Percentiles rank a stretch among this genome's conserved stretches.
Evolutionary conservation across 1,140 invertebrate genomes (phyloP).

Genomic region (Zaprionus ornatus): DNA sequence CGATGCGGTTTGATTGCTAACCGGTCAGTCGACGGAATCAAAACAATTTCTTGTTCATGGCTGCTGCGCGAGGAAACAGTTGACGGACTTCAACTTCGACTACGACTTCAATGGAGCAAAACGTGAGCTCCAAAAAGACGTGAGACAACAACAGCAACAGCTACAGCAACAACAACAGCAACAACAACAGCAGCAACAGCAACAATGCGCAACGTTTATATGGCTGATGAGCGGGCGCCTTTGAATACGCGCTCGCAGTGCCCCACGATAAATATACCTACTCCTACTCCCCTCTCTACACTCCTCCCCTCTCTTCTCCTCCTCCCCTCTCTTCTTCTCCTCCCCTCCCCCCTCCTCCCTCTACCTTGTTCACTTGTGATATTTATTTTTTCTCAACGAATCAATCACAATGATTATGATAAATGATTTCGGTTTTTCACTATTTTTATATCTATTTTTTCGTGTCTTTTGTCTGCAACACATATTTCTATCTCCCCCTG

Average conservation of each 20-base stretch:
- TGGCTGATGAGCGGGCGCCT: conserved; percentile 77
- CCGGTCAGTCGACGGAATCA: conserved; percentile 65
- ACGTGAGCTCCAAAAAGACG: conserved; percentile 71
- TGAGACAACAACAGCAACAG: conserved; percentile 61
- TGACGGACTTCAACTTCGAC: conserved; percentile 35
- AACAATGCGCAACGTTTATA: conserved; percentile 74
- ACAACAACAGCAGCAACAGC: conserved; percentile 14
- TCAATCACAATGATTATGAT: conserved; percentile 83
- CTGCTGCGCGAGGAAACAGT: conserved; percentile 35
- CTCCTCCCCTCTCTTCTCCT: background rate
- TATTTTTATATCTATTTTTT: background rate
- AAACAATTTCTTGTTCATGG: conserved; percentile 66
- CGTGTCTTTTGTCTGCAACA: conserved; percentile 19
- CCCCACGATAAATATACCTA: conserved; percentile 50
- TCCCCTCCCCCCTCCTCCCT: no score
- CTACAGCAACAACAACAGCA: background rate
- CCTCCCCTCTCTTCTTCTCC: background rate
- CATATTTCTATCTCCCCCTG: conserved; percentile 13
- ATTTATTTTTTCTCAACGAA: conserved; percentile 77
- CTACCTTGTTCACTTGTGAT: conserved; percentile 64
- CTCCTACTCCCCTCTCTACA: background rate
- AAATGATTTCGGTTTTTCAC: conserved; percentile 76
- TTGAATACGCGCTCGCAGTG: conserved; percentile 47
- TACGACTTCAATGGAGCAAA: conserved; percentile 68
- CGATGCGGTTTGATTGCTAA: conserved; percentile 67